These are phyloP conservation scores for Itoplectis maculator DNA, from an alignment of 2,888 invertebrate genomes.

Conservation along the genomic window DNA sequence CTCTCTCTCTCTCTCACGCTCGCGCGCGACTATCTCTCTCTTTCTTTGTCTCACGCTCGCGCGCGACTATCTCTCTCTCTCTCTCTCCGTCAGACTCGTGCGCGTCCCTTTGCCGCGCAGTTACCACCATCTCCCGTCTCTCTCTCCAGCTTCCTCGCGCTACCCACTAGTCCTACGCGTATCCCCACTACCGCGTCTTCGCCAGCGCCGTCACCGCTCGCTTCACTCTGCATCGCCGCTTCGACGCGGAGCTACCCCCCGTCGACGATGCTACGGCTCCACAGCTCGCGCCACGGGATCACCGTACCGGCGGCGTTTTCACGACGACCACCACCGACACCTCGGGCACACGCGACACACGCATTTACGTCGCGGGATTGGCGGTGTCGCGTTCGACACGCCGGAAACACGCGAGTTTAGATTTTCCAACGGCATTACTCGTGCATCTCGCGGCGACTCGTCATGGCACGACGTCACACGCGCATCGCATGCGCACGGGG, in stretches of 20 bases:
- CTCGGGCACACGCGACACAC: neutral
- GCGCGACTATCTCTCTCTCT: conserved; percentile 22
- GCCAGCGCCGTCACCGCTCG: conserved; percentile 46
- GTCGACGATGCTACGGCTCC: neutral
- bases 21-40: too few species aligned
- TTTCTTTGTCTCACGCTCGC: too few species aligned
- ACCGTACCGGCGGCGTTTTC: neutral
- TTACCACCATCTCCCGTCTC: conserved; percentile 58
- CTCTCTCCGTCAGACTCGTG: conserved; percentile 37
- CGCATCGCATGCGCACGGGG: conserved; percentile 48
- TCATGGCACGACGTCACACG: neutral
- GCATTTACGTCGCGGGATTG: neutral
- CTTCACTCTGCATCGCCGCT: conserved; percentile 46
- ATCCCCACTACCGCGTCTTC: conserved; percentile 24
- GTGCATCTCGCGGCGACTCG: conserved; percentile 20
- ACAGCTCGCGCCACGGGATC: neutral
- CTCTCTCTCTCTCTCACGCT: too few species aligned
- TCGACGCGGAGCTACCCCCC: conserved; percentile 22
- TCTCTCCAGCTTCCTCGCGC: conserved; percentile 58
- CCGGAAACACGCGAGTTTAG: neutral
- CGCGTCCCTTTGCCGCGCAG: neutral
- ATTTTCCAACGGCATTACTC: conserved; percentile 43
- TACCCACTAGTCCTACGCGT: conserved; percentile 45
- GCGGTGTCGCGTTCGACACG: neutral
- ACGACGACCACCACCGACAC: neutral